Conservation (phyloP, 2,888 invertebrate genomes). For the Heliconius erato region DNA sequence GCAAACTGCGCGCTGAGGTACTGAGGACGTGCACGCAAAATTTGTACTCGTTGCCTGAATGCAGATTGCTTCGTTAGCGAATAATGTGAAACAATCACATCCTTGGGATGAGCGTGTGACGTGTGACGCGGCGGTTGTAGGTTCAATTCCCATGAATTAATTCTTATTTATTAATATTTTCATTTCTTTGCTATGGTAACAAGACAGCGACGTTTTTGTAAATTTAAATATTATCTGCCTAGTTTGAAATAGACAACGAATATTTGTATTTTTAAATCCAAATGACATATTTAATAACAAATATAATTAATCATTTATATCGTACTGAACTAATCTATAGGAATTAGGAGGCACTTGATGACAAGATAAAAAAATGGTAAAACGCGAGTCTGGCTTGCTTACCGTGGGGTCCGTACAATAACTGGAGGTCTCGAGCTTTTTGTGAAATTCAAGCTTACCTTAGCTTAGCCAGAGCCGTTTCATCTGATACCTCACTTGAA, state of each 20-base stretch:
- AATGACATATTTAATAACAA: neutral
- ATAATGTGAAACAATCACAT: constrained; percentile 54
- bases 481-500: no score
- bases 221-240: neutral
- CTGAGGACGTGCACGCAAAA: constrained; percentile 66
- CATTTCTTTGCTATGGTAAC: constrained; percentile 42
- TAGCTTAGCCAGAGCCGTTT: no score
- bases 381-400: no score
- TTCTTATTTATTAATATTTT: neutral
- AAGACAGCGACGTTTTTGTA: neutral
- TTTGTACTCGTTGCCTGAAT: constrained; percentile 66
- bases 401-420: no score
- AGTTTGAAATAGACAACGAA: no score
- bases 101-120: constrained; percentile 17
- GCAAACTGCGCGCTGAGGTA: constrained; percentile 69
- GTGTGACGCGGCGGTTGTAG: no score
- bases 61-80: constrained; percentile 71
- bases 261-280: neutral
- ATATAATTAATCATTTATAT: neutral
- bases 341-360: neutral
- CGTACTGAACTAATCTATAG: neutral
- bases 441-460: no score
- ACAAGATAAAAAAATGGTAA: neutral
- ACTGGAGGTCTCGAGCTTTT: no score
- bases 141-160: no score